These are phyloP conservation scores for Anticlea derivata DNA, from an alignment of 2,888 invertebrate genomes.

Conservation along the genomic window DNA sequence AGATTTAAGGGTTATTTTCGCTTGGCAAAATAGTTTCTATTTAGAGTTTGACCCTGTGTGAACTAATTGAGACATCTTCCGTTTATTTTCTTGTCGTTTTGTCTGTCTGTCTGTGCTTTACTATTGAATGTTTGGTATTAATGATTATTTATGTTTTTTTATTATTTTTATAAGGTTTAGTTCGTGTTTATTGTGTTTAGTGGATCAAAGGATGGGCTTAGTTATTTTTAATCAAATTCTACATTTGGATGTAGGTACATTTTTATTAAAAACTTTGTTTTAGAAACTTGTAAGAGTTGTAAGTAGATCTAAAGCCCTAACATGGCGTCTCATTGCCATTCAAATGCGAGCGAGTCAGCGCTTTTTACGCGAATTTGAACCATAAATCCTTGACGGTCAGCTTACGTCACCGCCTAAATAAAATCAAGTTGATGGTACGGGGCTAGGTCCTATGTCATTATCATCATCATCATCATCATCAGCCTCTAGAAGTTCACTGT, in stretches of 20 bases:
- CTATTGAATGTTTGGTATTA: constrained; percentile 25
- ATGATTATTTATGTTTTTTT: constrained; percentile 20
- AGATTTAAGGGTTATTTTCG: constrained; percentile 38
- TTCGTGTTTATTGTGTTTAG: constrained; percentile 10
- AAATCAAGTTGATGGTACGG: too few species aligned
- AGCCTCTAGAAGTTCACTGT: too few species aligned
- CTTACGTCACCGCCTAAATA: too few species aligned
- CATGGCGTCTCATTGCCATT: too few species aligned
- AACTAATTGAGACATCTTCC: constrained; percentile 80
- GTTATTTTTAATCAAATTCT: neutral
- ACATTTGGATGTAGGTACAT: neutral
- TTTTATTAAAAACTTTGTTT: too few species aligned
- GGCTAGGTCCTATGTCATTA: too few species aligned
- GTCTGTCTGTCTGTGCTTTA: constrained; percentile 55
- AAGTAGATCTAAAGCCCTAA: too few species aligned
- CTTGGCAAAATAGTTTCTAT: constrained; percentile 47
- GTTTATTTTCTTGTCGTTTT: constrained; percentile 59
- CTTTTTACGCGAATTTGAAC: too few species aligned
- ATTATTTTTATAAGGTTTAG: constrained; percentile 3
- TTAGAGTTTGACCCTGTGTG: constrained; percentile 60
- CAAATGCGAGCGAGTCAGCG: too few species aligned
- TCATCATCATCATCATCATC: too few species aligned
- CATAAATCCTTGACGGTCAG: too few species aligned
- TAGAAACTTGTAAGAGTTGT: too few species aligned
- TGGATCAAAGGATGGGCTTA: constrained; percentile 17